phyloP scores from a whole-genome alignment of 2,113 vertebrate genomes.

The Sinocyclocheilus anophthalmus region DNA sequence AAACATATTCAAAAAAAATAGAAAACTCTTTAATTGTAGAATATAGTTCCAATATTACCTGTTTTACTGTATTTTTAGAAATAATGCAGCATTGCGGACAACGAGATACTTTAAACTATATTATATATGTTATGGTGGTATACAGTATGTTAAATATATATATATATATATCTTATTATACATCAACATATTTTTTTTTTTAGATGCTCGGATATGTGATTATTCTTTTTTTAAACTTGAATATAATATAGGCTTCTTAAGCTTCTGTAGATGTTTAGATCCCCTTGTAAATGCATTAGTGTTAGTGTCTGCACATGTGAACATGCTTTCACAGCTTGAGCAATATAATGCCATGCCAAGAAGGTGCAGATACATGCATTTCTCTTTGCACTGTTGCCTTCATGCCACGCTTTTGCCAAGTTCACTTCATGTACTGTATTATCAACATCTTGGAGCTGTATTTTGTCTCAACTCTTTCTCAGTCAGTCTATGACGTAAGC shows the following conservation, averaged over 20 bases:
- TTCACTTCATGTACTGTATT: constrained; percentile 1
- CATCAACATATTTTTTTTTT: no score
- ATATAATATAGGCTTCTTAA: not conserved
- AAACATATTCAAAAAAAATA: no score
- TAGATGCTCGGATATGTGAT: not conserved
- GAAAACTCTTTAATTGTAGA: no score
- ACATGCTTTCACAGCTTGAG: constrained; percentile 1
- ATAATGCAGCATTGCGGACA: no score
- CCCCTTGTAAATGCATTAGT: not conserved
- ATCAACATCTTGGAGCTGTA: constrained; percentile 6
- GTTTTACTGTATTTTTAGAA: no score
- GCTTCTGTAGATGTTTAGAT: not conserved
- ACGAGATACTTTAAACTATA: no score
- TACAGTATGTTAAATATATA: no score
- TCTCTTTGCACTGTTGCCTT: not conserved
- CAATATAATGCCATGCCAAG: constrained; percentile 18
- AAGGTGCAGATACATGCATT: not conserved
- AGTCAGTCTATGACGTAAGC: constrained; percentile 15
- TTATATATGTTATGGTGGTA: no score
- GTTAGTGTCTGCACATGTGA: not conserved
- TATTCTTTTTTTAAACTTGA: not conserved
- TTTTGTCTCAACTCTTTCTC: constrained; percentile 19
- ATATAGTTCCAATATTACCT: no score
- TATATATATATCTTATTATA: no score
- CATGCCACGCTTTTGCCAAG: constrained; percentile 2